These are phyloP conservation scores for Glossosoma conforme DNA, from an alignment of 1,140 invertebrate species.

Conservation along the genomic window DNA sequence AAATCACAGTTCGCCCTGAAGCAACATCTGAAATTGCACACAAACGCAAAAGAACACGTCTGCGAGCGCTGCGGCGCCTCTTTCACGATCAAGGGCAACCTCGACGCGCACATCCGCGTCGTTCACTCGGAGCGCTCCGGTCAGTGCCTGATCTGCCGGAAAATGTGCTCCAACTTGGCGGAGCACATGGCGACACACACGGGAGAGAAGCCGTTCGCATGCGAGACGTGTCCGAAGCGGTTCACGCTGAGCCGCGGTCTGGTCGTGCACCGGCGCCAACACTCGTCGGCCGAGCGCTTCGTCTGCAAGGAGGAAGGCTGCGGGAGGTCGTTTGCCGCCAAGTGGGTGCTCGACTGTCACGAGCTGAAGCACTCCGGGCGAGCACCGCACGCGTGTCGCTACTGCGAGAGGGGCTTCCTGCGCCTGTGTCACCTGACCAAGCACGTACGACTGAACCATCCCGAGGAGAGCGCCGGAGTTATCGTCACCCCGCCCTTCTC, in stretches of 20 bases:
- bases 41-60: conserved; percentile 33
- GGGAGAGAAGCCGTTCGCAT: conserved; percentile 62
- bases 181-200: conserved; percentile 62
- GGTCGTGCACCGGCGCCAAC: conserved; percentile 40
- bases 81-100: conserved; percentile 55
- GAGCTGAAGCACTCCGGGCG: conserved; percentile 44
- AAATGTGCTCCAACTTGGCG: conserved; percentile 41
- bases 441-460: conserved; percentile 37
- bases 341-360: conserved; percentile 44
- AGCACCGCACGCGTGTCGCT: conserved; percentile 41
- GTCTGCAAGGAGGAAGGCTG: conserved; percentile 44
- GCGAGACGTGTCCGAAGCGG: conserved; percentile 46
- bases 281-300: conserved; percentile 42
- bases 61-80: conserved; percentile 51
- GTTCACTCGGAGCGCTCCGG: conserved; percentile 45
- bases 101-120: conserved; percentile 42
- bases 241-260: conserved; percentile 41
- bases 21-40: conserved; percentile 35
- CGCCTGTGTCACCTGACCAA: conserved; percentile 41
- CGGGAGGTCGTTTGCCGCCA: conserved; percentile 40
- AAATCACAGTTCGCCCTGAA: conserved; percentile 38
- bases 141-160: conserved; percentile 39
- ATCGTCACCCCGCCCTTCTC: no score
- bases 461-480: no score
- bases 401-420: conserved; percentile 44